These are phyloP conservation scores for Diadegma fenestrale DNA, from an alignment of 2,888 invertebrate genomes.

Conservation along the genomic window DNA sequence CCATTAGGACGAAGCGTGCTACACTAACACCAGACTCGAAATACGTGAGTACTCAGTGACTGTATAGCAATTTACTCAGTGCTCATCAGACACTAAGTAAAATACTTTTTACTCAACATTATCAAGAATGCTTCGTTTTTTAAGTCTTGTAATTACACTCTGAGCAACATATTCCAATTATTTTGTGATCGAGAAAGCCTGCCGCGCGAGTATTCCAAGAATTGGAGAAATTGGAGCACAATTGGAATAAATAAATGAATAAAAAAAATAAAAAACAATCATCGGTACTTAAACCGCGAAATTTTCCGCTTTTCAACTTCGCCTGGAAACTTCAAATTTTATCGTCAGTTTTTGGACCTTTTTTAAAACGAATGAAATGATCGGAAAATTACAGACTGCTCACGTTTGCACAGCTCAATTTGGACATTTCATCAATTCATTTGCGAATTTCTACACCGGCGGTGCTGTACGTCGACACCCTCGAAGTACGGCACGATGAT, in stretches of 20 bases:
- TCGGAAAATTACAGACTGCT: not conserved
- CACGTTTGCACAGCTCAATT: not conserved
- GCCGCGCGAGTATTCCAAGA: not conserved
- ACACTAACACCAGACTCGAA: slow-evolving; percentile 19
- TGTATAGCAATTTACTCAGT: slow-evolving; percentile 38
- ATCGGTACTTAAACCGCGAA: not conserved
- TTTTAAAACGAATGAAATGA: not conserved
- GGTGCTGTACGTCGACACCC: not conserved
- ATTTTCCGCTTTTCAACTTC: not conserved
- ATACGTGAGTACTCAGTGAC: slow-evolving; percentile 28
- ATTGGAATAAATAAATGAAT: not conserved
- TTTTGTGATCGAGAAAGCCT: slow-evolving; percentile 12
- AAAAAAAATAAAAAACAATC: not conserved
- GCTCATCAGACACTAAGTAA: slow-evolving; percentile 1
- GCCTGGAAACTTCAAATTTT: not conserved
- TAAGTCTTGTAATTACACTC: not conserved
- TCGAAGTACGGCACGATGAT: not conserved
- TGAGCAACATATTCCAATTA: not conserved
- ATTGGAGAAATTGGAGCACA: slow-evolving; percentile 10
- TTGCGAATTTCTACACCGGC: not conserved
- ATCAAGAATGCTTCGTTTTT: slow-evolving; percentile 17
- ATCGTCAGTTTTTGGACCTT: not conserved
- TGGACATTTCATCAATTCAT: not conserved
- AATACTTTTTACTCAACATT: slow-evolving; percentile 5
- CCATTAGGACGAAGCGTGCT: slow-evolving; percentile 64